phyloP scores from a whole-genome alignment of 2,113 vertebrate genomes.

The Grantiella picta region DNA sequence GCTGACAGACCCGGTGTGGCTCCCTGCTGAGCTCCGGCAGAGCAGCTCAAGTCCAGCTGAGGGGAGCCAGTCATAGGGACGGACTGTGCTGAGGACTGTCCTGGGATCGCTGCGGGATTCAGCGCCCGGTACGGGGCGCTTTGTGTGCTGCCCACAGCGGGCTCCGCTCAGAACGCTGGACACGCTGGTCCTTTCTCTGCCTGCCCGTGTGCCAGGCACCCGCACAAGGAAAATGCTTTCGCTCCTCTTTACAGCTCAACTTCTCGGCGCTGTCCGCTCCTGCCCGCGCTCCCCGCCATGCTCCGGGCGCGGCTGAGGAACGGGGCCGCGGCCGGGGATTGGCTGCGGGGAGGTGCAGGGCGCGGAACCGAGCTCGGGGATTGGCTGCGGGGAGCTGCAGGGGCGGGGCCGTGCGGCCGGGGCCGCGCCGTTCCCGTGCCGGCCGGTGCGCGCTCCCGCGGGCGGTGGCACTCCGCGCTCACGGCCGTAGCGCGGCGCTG shows the following conservation, averaged over 20 bases:
- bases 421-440: background rate
- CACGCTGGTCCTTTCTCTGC: background rate
- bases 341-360: background rate
- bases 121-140: background rate
- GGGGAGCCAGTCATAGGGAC: background rate
- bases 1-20: background rate
- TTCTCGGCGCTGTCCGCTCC: rapidly evolving
- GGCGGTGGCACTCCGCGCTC: rapidly evolving
- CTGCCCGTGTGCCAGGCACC: too few species aligned
- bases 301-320: background rate
- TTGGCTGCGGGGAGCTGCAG: background rate
- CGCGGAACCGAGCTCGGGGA: background rate
- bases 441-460: background rate
- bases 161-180: background rate
- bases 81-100: background rate
- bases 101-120: background rate
- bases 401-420: background rate
- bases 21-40: background rate
- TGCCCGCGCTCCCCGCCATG: background rate
- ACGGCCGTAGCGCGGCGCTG: background rate
- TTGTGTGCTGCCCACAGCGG: too few species aligned
- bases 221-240: rapidly evolving
- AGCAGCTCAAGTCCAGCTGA: background rate
- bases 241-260: rapidly evolving
- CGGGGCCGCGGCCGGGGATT: background rate